Evolutionary conservation across 2,797 vertebrate species (phyloP).

Genomic region (Calcarius lapponicus): DNA sequence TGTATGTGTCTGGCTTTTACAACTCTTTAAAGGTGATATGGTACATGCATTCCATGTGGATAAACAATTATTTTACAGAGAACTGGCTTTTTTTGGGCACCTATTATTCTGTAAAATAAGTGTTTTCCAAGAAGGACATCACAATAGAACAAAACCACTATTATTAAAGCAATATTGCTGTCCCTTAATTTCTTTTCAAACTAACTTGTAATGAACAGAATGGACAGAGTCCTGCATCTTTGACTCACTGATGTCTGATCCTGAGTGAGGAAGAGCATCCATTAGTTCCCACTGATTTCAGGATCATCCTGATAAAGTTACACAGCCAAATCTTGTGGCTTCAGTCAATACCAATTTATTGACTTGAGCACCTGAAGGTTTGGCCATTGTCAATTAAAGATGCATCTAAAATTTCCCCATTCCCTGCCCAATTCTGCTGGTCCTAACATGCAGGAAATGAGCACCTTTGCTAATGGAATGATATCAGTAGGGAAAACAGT

Average conservation of each 20-base stretch:
- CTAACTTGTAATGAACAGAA: background rate
- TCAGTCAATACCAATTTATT: background rate
- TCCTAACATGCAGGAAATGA: background rate
- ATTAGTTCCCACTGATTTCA: background rate
- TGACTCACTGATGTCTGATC: background rate
- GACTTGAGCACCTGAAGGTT: background rate
- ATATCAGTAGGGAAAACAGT: background rate
- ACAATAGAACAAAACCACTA: background rate
- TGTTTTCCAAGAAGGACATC: background rate
- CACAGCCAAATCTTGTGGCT: background rate
- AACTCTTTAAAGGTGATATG: slow-evolving; percentile 72
- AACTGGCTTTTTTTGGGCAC: background rate
- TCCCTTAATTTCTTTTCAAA: background rate
- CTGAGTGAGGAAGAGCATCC: background rate
- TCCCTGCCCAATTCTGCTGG: background rate
- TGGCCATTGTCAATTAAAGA: background rate
- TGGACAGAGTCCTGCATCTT: background rate
- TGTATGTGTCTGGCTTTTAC: slow-evolving; percentile 54
- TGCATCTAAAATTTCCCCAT: background rate
- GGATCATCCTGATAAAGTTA: background rate
- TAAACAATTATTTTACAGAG: slow-evolving; percentile 31
- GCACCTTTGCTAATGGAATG: background rate
- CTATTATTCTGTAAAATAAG: background rate
- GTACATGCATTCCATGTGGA: slow-evolving; percentile 52
- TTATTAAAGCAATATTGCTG: slow-evolving; percentile 1